Conservation (phyloP, 2,113 vertebrate species). For the Seriola rivoliana region DNA sequence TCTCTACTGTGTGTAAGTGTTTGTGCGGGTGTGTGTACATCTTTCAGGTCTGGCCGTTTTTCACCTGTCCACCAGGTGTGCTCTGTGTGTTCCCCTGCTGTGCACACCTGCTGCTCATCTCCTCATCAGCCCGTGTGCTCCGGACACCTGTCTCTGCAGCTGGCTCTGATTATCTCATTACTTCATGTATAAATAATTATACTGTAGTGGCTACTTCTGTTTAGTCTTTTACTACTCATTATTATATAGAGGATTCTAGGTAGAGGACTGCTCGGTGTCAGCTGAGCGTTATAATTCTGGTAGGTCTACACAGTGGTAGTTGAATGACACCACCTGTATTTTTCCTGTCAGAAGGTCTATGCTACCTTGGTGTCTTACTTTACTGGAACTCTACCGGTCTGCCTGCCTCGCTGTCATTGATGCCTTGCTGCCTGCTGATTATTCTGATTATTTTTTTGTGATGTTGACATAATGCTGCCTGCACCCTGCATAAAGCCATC, state of each 20-base stretch:
- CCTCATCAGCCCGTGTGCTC: slow-evolving; percentile 26
- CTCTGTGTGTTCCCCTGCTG: neutral
- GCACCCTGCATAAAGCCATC: neutral
- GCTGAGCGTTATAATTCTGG: neutral
- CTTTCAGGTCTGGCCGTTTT: neutral
- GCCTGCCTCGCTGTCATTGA: neutral
- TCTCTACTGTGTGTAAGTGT: neutral
- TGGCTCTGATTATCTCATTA: slow-evolving; percentile 45
- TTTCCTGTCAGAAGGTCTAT: neutral
- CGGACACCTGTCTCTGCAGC: slow-evolving; percentile 51
- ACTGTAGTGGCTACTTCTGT: slow-evolving; percentile 7
- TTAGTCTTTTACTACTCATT: neutral
- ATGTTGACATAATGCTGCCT: neutral
- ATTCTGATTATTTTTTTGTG: neutral
- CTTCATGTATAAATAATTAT: slow-evolving; percentile 36
- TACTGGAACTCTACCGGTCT: neutral
- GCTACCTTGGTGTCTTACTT: neutral
- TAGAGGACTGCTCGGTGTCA: neutral
- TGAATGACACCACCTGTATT: neutral
- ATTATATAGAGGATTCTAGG: neutral
- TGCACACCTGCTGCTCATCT: slow-evolving; percentile 29
- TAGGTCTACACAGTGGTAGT: neutral
- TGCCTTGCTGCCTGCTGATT: neutral
- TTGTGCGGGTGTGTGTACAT: no score
- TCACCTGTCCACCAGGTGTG: slow-evolving; percentile 48